Evolutionary conservation across 2,888 invertebrate species (phyloP).

Genomic region (Brenthis hecate): DNA sequence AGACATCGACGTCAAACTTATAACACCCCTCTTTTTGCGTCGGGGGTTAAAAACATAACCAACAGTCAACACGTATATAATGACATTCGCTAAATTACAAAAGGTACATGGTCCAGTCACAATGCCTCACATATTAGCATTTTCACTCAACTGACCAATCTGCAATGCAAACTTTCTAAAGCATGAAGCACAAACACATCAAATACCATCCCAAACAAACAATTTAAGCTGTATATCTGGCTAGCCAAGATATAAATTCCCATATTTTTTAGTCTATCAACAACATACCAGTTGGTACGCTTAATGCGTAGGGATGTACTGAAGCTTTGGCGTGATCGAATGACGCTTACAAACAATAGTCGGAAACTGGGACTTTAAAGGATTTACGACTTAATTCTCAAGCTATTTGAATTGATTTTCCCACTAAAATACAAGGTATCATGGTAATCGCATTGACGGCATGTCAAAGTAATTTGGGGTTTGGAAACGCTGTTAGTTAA

Average conservation of each 20-base stretch:
- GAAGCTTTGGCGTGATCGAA: constrained; percentile 53
- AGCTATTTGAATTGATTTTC: constrained; percentile 34
- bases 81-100: constrained; percentile 43
- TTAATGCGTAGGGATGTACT: constrained; percentile 36
- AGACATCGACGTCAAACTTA: too few relatives aligned
- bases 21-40: too few relatives aligned
- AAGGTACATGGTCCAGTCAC: constrained; percentile 48
- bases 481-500: constrained; percentile 27
- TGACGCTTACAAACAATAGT: constrained; percentile 60
- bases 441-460: constrained; percentile 34
- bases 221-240: neutral
- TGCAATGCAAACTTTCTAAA: constrained; percentile 71
- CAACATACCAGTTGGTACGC: constrained; percentile 25
- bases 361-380: constrained; percentile 46
- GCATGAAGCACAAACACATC: constrained; percentile 56
- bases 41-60: too few relatives aligned
- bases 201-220: constrained; percentile 13
- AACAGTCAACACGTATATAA: constrained; percentile 20
- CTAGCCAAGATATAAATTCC: constrained; percentile 27
- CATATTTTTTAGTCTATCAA: constrained; percentile 19
- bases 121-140: constrained; percentile 65
- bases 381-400: constrained; percentile 35
- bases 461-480: constrained; percentile 41
- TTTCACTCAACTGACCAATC: constrained; percentile 72
- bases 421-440: constrained; percentile 23